Evolutionary conservation across 2,797 vertebrate genomes (phyloP), one percentile per base, ranked within the genome.

Genomic region (Triplophysa bombifrons): DNA sequence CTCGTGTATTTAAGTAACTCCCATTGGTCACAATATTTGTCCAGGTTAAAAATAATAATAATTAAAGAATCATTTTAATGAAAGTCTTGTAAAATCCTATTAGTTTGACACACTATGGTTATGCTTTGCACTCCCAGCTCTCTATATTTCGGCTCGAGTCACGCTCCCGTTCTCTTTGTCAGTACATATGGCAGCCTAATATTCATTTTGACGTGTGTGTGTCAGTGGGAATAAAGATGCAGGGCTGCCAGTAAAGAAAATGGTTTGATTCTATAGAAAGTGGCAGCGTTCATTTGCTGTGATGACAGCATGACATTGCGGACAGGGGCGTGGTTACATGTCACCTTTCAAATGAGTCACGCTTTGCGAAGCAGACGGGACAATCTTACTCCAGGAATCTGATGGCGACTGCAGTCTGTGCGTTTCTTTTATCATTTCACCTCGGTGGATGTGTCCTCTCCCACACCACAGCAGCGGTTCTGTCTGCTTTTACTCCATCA

Each of bases 241-340:
- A 85, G 70, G 55, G 20, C 73, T 77, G 48, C 69, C 25, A 22
- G 61, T 58, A 56, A 64, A 76, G 76, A 74, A 82, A 86, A 83
- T 64, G 27, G 82, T 85, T 84, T 83, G 83, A 86, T 85, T 86
- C 84, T 86, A 85, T 85, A 77, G 73, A 79, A 85, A 86, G 74
- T 87, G 86, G 64, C 85, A 87, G 84, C 75, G 63, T 85, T 86
- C 78, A 83, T 85, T 83, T 81, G 80, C 50, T 41, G 44, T 73
- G 70, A 79, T 85, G 82, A 80, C 80, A 81, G 80, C 58, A 70
- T 84, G 84, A 83, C 80, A 83, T 48, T 84, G 79, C 68, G 66
- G 70, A 84, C 81, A 80, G 71, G 80, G 50, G 50, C 55, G 30
- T 82, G 73, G 73, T 76, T 72, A 82, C 83, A 85, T 84, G 76